Base-by-base conservation (phyloP, 2,797 vertebrate genomes). In the Brachymystax lenok region DNA sequence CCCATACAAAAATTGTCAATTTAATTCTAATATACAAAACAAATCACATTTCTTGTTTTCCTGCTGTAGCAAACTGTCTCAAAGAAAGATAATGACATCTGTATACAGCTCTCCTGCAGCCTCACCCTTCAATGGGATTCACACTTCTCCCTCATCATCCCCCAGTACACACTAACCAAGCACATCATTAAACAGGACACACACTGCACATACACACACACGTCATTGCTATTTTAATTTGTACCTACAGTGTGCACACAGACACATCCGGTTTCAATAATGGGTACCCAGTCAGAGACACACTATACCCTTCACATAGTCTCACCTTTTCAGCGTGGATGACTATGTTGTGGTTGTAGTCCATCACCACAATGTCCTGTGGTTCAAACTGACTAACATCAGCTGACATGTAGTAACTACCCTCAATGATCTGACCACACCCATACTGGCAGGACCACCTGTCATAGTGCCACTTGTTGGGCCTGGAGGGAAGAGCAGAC, bases 301-400 rank as follows among this genome's bases (percentile, higher is more conserved):
- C 71, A 14, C 27, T 3, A 27, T 19, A 5, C 17, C 14, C 33
- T 7, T 19, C 21, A 1, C 56, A 14, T 12, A 24, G 5, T 35
- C 40, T 52, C 46, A 95, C 95, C 95, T 96, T 96, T 87, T 97
- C 94, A 0, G 95, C 95, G 0, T 94, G 94, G 83, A 96, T 95
- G 80, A 95, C 76, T 0, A 95, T 83, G 1, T 86, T 83, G 79
- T 92, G 91, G 82, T 92, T 91, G 86, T 85, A 95, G 30, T 72
- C 95, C 91, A 77, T 94, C 82, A 97, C 94, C 70, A 96, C 95
- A 0, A 97, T 79, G 16, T 96, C 95, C 0, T 95, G 93, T 0
- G 95, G 95, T 71, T 96, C 94, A 10, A 97, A 97, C 85, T 94
- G 95, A 80, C 95, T 93, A 89, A 97, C 90, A 0, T 97, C 92